A percentile compares a stretch with the other conserved stretches of the same genome.
Conservation (phyloP, 2,797 vertebrate genomes). For the Artibeus jamaicensis region DNA sequence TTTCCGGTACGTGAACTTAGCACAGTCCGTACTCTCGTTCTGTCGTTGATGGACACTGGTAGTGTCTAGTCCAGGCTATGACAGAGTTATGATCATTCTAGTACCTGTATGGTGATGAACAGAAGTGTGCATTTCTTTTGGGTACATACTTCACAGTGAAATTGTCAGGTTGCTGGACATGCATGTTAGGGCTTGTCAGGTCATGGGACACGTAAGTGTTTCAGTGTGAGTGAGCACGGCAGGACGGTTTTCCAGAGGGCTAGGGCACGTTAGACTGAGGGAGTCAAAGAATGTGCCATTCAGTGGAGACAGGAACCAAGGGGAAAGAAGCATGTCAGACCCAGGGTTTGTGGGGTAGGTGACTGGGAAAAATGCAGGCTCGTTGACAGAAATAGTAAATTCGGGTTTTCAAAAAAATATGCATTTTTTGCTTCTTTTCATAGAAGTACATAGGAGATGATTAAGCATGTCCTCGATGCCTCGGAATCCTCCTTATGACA, state of each 20-base stretch:
- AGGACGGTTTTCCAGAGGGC: neutral
- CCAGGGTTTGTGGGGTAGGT: neutral
- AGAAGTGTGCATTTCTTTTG: neutral
- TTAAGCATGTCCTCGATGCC: neutral
- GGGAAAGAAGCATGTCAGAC: conserved; percentile 1
- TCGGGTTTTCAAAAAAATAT: neutral
- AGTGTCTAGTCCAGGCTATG: neutral
- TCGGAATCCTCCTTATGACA: neutral
- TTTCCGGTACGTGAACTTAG: too few relatives aligned
- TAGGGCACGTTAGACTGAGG: neutral
- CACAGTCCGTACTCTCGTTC: fast-evolving
- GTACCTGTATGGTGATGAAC: neutral
- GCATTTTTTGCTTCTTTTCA: neutral
- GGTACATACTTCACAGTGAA: neutral
- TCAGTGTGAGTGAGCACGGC: neutral
- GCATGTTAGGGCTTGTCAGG: neutral
- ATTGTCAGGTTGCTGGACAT: neutral
- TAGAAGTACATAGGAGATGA: neutral
- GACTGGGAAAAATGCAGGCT: neutral
- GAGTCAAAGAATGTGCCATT: neutral
- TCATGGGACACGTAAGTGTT: neutral
- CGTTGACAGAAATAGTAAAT: neutral
- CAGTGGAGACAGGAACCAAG: neutral
- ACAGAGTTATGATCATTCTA: neutral
- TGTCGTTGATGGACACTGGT: neutral